Conservation (phyloP, 2,797 vertebrate species). For the Acanthopagrus latus region DNA sequence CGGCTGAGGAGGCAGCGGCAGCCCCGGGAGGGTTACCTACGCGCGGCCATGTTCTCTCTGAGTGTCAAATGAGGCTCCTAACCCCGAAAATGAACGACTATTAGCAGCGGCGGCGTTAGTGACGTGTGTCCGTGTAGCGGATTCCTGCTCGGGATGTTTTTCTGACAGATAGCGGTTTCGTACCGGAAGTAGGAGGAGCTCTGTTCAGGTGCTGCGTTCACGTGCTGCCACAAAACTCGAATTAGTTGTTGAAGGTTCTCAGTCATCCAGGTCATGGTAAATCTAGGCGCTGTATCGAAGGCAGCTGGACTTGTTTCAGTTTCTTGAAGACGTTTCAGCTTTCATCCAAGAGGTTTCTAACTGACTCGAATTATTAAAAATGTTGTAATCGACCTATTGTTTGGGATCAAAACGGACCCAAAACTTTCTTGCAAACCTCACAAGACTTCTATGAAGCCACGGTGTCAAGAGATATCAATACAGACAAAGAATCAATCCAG, state of each 20-base stretch:
- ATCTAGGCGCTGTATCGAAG: too few relatives aligned
- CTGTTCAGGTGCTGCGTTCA: constrained; percentile 39
- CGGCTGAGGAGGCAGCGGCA: constrained; percentile 47
- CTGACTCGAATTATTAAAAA: background rate
- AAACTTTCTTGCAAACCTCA: too few relatives aligned
- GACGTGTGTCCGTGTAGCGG: constrained; percentile 26
- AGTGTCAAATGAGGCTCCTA: constrained; percentile 3
- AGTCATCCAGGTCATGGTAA: too few relatives aligned
- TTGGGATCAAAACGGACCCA: too few relatives aligned
- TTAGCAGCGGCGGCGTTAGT: accelerated
- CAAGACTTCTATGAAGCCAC: too few relatives aligned
- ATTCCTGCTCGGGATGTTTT: constrained; percentile 26
- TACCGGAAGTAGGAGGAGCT: constrained; percentile 67
- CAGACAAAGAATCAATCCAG: background rate
- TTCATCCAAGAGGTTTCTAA: too few relatives aligned
- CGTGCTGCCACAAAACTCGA: background rate
- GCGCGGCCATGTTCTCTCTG: constrained; percentile 55
- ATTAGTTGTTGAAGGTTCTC: too few relatives aligned
- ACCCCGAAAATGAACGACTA: background rate
- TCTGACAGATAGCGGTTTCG: constrained; percentile 73
- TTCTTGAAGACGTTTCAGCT: too few relatives aligned
- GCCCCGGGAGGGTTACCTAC: constrained; percentile 60
- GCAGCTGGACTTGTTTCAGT: too few relatives aligned
- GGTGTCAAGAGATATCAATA: too few relatives aligned
- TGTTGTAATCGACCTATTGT: too few relatives aligned